These are phyloP conservation scores for Hartigia nigra DNA, from an alignment of 2,888 invertebrate genomes.

Conservation along the genomic window DNA sequence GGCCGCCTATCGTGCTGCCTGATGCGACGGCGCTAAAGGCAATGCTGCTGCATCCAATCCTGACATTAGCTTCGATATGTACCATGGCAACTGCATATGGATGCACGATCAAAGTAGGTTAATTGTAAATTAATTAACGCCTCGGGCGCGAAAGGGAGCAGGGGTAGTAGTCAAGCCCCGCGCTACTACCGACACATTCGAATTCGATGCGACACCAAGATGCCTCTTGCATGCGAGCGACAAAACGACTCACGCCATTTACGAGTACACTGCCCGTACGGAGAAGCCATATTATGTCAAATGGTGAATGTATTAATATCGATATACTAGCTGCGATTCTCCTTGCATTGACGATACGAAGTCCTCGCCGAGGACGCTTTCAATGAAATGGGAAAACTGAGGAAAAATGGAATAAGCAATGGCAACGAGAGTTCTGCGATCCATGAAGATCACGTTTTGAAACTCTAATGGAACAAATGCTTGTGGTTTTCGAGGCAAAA, in stretches of 20 bases:
- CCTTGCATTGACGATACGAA: neutral
- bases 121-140: conserved; percentile 33
- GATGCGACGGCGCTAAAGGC: neutral
- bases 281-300: no score
- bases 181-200: neutral
- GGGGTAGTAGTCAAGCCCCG: neutral
- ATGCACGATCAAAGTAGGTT: conserved; percentile 33
- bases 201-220: neutral
- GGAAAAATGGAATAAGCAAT: neutral
- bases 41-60: neutral
- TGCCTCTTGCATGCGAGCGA: no score
- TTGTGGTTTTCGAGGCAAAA: neutral
- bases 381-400: no score
- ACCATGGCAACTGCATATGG: conserved; percentile 12
- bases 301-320: no score
- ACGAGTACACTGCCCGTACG: neutral
- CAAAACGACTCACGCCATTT: neutral
- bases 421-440: neutral
- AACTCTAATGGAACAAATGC: no score
- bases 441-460: neutral
- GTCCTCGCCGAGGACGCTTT: no score
- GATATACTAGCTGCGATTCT: no score
- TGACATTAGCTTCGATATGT: neutral
- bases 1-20: neutral
- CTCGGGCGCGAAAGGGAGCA: conserved; percentile 9